Evolutionary conservation across 2,797 vertebrate genomes (phyloP), one percentile per base, ranked within the genome.

Genomic region (Sylvilagus floridanus): DNA sequence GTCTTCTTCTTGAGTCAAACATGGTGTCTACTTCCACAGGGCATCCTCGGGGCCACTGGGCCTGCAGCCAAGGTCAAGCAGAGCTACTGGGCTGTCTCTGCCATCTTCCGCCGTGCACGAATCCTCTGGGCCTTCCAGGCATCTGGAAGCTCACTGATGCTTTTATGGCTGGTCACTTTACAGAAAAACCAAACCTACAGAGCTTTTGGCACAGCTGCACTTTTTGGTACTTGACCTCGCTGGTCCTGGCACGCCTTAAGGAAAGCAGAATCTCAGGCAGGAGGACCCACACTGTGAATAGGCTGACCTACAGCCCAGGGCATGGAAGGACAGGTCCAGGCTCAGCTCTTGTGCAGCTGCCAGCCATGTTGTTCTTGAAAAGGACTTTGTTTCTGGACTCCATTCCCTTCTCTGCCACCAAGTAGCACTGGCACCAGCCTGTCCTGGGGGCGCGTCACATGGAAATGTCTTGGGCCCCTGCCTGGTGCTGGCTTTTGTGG

Each of bases 271-370:
- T 35, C 37, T 28, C 14, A 57, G 89, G 72, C 68, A 10, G 37
- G 2, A 66, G 86, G 54, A 72, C 71, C 19, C 54, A 4, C 35
- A 19, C 68, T 93, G 65, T 91, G 91, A 89, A 88, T 35, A 95
- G 50, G 28, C 7, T 95, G 91, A 77, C 91, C 84, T 94, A 88
- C 84, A 85, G 63, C 47, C 62, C 76, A 54, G 89, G 32, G 54
- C 4, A 0, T 50, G 62, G 85, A 88, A 60, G 66, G 79, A 50
- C 63, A 63, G 81, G 85, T 75, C 76, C 26, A 17, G 52, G 57
- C 73, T 90, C 19, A 11, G 68, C 21, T 8, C 35, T 7, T 5
- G 42, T 65, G 71, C 83, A 50, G 57, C n/a, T 24, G 73, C 78
- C 84, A 42, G 28, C 4, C 37, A 14, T 0, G 0, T 30, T 77